Evolutionary conservation across 2,113 vertebrate genomes (phyloP).

Genomic region (Pongo abelii): DNA sequence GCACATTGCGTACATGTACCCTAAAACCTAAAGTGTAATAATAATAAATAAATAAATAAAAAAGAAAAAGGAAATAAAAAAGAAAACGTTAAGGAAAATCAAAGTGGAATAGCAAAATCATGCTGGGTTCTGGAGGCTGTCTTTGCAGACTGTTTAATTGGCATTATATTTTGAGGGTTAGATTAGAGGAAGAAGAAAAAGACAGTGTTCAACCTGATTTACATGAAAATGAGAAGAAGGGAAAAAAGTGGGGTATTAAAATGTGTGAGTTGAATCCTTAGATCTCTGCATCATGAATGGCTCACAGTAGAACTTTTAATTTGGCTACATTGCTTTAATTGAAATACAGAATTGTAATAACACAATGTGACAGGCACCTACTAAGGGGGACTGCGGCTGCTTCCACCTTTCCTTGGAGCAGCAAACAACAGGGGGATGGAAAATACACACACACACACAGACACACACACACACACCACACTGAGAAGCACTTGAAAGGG

Average conservation of each 20-base stretch:
- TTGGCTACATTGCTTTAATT: conserved; percentile 62
- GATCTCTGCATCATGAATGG: conserved; percentile 56
- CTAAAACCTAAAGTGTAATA: too few relatives aligned
- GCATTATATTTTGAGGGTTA: conserved; percentile 77
- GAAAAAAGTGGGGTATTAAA: conserved; percentile 59
- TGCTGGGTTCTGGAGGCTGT: conserved; percentile 45
- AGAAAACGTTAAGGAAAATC: conserved; percentile 56
- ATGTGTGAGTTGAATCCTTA: conserved; percentile 62
- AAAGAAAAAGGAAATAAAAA: neutral
- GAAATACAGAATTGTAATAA: conserved; percentile 72
- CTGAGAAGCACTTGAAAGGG: conserved; percentile 48
- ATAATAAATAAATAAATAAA: neutral
- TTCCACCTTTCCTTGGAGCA: conserved; percentile 40
- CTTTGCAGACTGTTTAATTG: conserved; percentile 59
- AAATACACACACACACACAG: neutral
- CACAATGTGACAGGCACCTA: conserved; percentile 60
- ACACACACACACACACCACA: neutral
- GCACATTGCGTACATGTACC: too few relatives aligned
- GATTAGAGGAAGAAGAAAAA: conserved; percentile 72
- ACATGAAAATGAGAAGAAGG: conserved; percentile 75
- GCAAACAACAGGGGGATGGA: neutral
- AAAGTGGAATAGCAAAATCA: conserved; percentile 34
- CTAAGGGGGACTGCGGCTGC: neutral
- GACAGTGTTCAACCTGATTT: conserved; percentile 76
- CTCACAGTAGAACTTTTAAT: conserved; percentile 63